Percentiles rank a stretch among this genome's conserved stretches.
phyloP scores from a whole-genome alignment of 2,888 invertebrate species.

The Quadroppia sp. region DNA sequence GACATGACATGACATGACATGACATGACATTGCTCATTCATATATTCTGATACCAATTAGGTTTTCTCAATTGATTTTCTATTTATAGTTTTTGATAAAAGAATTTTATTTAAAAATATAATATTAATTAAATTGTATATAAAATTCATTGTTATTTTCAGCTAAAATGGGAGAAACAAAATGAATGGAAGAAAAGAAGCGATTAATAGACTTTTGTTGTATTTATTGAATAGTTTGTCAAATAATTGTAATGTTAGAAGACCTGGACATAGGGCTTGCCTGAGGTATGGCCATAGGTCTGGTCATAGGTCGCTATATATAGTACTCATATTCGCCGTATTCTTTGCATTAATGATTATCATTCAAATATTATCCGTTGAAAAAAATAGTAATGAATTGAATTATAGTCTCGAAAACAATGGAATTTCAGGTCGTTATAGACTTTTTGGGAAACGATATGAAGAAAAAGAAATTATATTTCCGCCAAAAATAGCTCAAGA shows the following conservation, averaged over 20 bases:
- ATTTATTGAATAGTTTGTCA: not conserved
- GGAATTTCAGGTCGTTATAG: conserved; percentile 21
- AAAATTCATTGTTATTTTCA: too few relatives aligned
- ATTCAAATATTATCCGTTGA: conserved; percentile 27
- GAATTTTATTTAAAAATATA: too few relatives aligned
- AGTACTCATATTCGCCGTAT: conserved; percentile 23
- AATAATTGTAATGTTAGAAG: too few relatives aligned
- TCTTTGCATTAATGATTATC: conserved; percentile 34
- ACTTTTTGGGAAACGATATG: conserved; percentile 13
- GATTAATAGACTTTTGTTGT: not conserved
- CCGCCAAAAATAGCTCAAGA: conserved; percentile 1
- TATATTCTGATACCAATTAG: too few relatives aligned
- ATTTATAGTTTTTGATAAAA: too few relatives aligned
- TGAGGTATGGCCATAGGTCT: too few relatives aligned
- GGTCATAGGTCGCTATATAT: conserved; percentile 24
- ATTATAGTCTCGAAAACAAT: conserved; percentile 5
- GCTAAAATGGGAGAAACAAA: not conserved
- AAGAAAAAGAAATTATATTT: conserved; percentile 30
- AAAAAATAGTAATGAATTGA: not conserved
- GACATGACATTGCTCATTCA: too few relatives aligned
- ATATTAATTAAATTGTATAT: too few relatives aligned
- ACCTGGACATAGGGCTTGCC: too few relatives aligned
- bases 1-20: too few relatives aligned
- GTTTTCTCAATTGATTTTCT: too few relatives aligned
- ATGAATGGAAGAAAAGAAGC: conserved; percentile 4